Base-by-base conservation (phyloP, 1,140 invertebrate genomes). In the Goniozus legneri region DNA sequence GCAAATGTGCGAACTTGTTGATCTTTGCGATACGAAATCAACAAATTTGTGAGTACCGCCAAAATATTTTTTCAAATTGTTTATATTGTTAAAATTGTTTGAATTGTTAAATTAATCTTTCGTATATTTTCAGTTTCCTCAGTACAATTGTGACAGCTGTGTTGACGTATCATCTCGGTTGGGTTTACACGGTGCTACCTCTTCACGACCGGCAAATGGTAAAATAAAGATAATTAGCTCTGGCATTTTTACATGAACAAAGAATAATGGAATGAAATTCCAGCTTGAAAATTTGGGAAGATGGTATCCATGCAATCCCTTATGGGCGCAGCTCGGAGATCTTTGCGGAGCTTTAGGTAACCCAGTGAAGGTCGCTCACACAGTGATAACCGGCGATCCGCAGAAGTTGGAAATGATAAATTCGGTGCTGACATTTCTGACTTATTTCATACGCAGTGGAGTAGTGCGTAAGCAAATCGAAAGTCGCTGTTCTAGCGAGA, bases 91-190 rank as follows among this genome's bases (percentile, higher is more conserved):
- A 1, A 34, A 12, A 34, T 12, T 10, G 22, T 8, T 21, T n/a
- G 8, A 22, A 21, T n/a, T n/a, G n/a, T n/a, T 13, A 4, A 21
- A 38, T 19, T 38, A 7, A n/a, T 19, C 18, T 24, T 14, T 4
- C 4, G 8, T 38, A 43, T 40, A 44, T 31, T 82, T 81, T 44
- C 78, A 95, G 92, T 77, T 95, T 95, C 75, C 80, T 95, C 43
- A 94, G 91, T 66, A 92, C 89, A 12, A 77, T 95, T 40, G 67
- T 95, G 16, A 95, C 91, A 3, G 89, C 89, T 44, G 86, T 95
- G 18, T 73, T 95, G 34, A 94, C 90, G 0, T 83, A 94, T 75
- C 92, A 95, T 71, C 79, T 94, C 14, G 89, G 91, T 2, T 95
- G 92, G 92, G 89, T 94, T 37, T 82, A 86, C 16, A 92, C 89